phyloP scores from a whole-genome alignment of 1,140 invertebrate species.

The Rhagoletis pomonella region DNA sequence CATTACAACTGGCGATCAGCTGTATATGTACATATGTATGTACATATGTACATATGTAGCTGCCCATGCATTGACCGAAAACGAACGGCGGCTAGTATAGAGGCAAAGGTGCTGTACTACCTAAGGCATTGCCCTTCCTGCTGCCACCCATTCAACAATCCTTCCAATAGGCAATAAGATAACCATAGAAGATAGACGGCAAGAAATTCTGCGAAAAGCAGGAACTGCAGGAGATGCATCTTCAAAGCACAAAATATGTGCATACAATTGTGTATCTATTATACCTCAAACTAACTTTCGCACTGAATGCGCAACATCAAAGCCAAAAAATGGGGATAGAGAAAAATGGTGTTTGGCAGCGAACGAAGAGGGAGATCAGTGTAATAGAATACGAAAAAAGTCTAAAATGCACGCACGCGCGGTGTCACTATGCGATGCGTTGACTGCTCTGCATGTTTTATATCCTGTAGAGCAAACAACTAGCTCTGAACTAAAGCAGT shows the following conservation, averaged over 20 bases:
- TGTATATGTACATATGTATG: no score
- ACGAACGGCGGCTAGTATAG: background rate
- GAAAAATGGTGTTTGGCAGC: background rate
- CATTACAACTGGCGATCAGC: slow-evolving; percentile 35
- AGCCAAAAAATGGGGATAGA: slow-evolving; percentile 6
- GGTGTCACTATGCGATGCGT: slow-evolving; percentile 22
- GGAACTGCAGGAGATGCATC: slow-evolving; percentile 4
- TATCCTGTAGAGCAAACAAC: no score
- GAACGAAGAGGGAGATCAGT: background rate
- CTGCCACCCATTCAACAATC: background rate
- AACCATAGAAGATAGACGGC: slow-evolving; percentile 33
- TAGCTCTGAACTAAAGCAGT: no score
- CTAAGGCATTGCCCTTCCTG: background rate
- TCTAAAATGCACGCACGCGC: slow-evolving; percentile 35
- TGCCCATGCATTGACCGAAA: background rate
- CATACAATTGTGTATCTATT: background rate
- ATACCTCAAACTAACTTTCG: background rate
- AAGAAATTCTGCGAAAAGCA: slow-evolving; percentile 32
- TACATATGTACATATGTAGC: background rate
- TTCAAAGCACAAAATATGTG: background rate
- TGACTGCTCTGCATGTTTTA: background rate
- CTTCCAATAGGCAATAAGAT: slow-evolving; percentile 45
- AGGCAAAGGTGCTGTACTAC: background rate
- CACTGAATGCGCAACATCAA: slow-evolving; percentile 18
- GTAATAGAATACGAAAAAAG: background rate